These are phyloP conservation scores for Tetragnatha versicolor DNA, from an alignment of 1,140 invertebrate species.

Conservation along the genomic window DNA sequence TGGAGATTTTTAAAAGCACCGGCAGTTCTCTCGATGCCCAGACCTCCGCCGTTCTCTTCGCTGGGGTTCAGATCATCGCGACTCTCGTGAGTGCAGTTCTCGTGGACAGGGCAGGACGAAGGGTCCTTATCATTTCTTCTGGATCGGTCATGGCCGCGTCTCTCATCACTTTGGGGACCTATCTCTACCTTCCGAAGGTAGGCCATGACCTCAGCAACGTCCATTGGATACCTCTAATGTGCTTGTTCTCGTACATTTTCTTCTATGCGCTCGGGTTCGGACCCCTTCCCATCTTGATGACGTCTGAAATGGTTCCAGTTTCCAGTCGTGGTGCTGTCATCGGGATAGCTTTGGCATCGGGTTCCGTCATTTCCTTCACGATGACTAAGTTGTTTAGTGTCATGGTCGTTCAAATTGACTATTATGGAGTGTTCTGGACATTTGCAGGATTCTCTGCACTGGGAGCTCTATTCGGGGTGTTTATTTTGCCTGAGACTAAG, in stretches of 20 bases:
- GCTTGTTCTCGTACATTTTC: slow-evolving; percentile 69
- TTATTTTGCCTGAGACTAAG: slow-evolving; percentile 89
- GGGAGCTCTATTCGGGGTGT: slow-evolving; percentile 79
- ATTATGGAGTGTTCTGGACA: slow-evolving; percentile 81
- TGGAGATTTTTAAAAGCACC: slow-evolving; percentile 77
- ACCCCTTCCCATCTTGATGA: slow-evolving; percentile 83
- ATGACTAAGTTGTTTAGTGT: slow-evolving; percentile 60
- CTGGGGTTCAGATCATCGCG: slow-evolving; percentile 85
- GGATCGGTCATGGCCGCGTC: slow-evolving; percentile 65
- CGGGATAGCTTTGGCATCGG: slow-evolving; percentile 74
- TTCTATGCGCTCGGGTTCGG: slow-evolving; percentile 77
- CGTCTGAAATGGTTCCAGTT: slow-evolving; percentile 70
- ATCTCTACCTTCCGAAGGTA: neutral
- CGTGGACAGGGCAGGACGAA: slow-evolving; percentile 84
- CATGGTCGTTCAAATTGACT: slow-evolving; percentile 72
- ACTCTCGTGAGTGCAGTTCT: slow-evolving; percentile 83
- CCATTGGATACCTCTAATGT: slow-evolving; percentile 68
- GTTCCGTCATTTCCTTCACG: neutral
- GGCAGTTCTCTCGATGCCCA: slow-evolving; percentile 70
- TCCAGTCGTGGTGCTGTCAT: slow-evolving; percentile 79
- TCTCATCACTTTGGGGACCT: slow-evolving; percentile 72
- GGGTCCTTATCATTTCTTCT: slow-evolving; percentile 83
- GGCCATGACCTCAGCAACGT: neutral
- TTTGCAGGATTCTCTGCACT: slow-evolving; percentile 77
- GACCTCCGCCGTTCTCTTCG: slow-evolving; percentile 80